Conservation (phyloP, 2,888 invertebrate genomes). For the Lydus trimaculatus region DNA sequence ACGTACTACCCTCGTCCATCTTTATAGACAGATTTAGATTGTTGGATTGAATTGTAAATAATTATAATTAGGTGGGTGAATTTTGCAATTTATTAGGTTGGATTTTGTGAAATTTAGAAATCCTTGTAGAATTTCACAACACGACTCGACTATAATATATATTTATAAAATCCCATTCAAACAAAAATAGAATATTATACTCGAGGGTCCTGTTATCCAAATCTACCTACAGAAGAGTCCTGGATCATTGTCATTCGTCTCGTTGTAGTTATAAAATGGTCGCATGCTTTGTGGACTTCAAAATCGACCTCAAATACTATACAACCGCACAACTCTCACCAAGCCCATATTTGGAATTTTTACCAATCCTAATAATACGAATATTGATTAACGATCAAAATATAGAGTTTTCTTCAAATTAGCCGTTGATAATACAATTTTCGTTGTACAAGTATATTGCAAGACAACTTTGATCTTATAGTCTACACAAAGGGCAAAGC, state of each 20-base stretch:
- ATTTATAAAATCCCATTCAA: conserved; percentile 51
- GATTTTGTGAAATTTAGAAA: neutral
- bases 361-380: neutral
- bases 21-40: conserved; percentile 47
- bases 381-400: conserved; percentile 12
- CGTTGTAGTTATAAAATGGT: conserved; percentile 25
- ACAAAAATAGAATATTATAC: conserved; percentile 56
- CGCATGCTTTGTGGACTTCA: conserved; percentile 16
- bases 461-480: conserved; percentile 27
- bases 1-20: conserved; percentile 47
- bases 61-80: conserved; percentile 8
- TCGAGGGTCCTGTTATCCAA: conserved; percentile 53
- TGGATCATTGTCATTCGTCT: conserved; percentile 36
- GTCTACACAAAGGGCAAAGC: conserved; percentile 8
- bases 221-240: conserved; percentile 49
- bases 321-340: neutral
- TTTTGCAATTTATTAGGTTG: neutral
- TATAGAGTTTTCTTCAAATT: neutral
- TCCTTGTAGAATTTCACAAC: conserved; percentile 39
- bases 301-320: conserved; percentile 11
- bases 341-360: neutral
- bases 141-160: conserved; percentile 40
- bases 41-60: conserved; percentile 40
- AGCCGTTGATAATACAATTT: no score
- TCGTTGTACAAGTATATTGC: conserved; percentile 14